These are phyloP conservation scores for Antedon mediterranea DNA, from an alignment of 53 echinoderm and acorn worm genomes.

Conservation along the genomic window DNA sequence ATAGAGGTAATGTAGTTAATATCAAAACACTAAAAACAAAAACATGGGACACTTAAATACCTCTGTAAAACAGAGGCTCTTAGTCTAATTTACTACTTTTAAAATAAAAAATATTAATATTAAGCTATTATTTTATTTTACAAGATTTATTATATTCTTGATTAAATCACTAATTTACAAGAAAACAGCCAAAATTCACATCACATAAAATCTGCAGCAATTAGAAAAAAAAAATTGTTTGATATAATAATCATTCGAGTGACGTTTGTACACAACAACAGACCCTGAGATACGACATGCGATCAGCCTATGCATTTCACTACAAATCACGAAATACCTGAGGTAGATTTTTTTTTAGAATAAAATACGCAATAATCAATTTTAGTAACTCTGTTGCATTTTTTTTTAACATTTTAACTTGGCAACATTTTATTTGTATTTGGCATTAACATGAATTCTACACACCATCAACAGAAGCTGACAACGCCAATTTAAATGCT, in stretches of 20 bases:
- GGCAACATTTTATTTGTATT: background rate
- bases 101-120: background rate
- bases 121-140: background rate
- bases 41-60: background rate
- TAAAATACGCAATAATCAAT: background rate
- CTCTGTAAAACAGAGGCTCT: background rate
- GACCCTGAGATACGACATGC: background rate
- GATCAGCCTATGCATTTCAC: background rate
- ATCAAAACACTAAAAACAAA: background rate
- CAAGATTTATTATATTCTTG: background rate
- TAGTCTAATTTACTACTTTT: background rate
- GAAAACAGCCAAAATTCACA: background rate
- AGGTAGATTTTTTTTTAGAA: background rate
- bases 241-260: background rate
- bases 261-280: background rate
- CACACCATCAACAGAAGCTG: slow-evolving; percentile 32
- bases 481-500: slow-evolving; percentile 29
- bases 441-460: slow-evolving; percentile 9
- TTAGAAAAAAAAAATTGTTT: background rate
- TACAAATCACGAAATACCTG: background rate
- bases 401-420: background rate
- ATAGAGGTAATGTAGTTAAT: background rate
- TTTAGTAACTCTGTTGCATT: background rate
- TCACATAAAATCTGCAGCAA: background rate
- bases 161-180: background rate